Evolutionary conservation across 2,797 vertebrate species (phyloP), one percentile per base, ranked within the genome.

Genomic region (Pangasius sanitwongsei): DNA sequence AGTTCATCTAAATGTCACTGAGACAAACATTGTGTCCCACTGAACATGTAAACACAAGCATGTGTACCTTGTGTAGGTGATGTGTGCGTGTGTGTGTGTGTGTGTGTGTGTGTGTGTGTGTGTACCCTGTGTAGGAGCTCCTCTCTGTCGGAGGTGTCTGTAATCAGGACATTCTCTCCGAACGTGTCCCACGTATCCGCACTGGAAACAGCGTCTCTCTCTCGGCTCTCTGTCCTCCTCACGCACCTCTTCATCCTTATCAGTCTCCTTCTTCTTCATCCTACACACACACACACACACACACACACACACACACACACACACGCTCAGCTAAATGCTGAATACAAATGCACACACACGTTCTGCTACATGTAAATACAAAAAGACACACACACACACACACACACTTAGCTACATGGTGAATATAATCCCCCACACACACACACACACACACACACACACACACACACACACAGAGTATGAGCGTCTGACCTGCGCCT

Each of bases 211-310:
- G 1, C 98, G 97, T 78, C 98, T 95, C 93, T 99, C 98, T 94
- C 98, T 96, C 16, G 96, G 96, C 92, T 99, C 98, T 37, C 97
- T 95, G 28, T 99, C 98, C 5, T 99, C 98, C 89, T 99, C 98
- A 89, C 97, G 98, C 31, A 95, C 86, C 88, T 97, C 98, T 89
- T 98, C 98, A 77, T 97, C 97, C 81, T 98, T 98, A 89, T 99
- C 98, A 70, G 97, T 98, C 92, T 99, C 98, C 91, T 98, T 99
- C 93, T 98, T 99, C 96, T 99, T 99, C 92, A 99, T 96, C 93
- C 98, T 99, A 48, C 59, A 53, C 65, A 57, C 50, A 85, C 25
- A 65, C 37, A 88, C 50, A 83, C 50, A 74, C 67, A 48, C 77
- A 41, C 63, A 67, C 72, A 57, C 34, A 34, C 34, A 34, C 34